Evolutionary conservation across 2,888 invertebrate species (phyloP).

Genomic region (Aphidius colemani): DNA sequence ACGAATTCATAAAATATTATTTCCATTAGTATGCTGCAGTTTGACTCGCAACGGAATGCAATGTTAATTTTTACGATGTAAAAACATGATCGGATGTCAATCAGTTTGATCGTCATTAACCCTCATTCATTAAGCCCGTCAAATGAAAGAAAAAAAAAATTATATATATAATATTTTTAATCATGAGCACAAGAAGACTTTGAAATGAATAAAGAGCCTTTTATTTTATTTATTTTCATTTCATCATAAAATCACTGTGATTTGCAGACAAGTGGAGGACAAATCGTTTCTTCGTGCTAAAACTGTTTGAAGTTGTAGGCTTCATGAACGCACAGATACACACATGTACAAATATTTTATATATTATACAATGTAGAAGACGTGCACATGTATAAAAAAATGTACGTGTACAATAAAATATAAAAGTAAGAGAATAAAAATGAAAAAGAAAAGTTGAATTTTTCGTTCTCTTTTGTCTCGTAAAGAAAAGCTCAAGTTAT

Average conservation of each 20-base stretch:
- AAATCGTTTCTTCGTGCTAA: constrained; percentile 38
- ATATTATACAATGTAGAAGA: constrained; percentile 7
- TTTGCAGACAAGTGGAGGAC: constrained; percentile 32
- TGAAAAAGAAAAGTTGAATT: constrained; percentile 1
- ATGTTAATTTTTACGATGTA: no score
- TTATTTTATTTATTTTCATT: constrained; percentile 14
- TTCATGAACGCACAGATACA: constrained; percentile 11
- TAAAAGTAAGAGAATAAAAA: constrained; percentile 8
- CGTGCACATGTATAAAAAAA: constrained; percentile 17
- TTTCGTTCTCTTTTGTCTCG: no score
- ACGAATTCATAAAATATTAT: no score
- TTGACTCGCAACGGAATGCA: no score
- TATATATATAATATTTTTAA: no score
- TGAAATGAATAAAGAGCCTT: not conserved
- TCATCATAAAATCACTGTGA: constrained; percentile 31
- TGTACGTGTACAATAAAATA: constrained; percentile 1
- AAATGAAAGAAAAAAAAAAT: no score
- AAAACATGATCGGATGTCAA: no score
- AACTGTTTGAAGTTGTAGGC: constrained; percentile 25
- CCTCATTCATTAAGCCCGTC: no score
- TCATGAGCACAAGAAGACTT: no score
- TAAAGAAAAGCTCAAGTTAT: constrained; percentile 28
- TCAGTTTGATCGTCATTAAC: no score
- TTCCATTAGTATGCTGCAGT: no score
- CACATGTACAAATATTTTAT: constrained; percentile 18